Evolutionary conservation across 2,113 vertebrate species (phyloP).

Genomic region (Anarhynchus alexandrinus): DNA sequence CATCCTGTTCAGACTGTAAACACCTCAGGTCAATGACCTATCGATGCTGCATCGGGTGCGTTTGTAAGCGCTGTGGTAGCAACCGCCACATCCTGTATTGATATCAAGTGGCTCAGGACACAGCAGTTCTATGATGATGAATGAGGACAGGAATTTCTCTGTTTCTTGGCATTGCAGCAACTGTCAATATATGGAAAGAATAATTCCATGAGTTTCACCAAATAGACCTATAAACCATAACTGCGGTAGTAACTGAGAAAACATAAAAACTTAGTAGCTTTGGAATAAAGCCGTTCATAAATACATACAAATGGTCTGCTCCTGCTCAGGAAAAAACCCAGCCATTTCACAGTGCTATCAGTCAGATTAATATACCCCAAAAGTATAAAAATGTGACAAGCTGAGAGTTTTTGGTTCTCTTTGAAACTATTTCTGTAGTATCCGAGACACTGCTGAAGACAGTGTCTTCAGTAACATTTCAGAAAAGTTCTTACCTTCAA

Average conservation of each 20-base stretch:
- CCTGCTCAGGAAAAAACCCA: background rate
- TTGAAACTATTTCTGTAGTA: background rate
- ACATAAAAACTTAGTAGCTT: background rate
- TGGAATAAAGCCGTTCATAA: background rate
- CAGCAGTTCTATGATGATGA: background rate
- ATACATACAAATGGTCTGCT: background rate
- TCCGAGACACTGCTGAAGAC: background rate
- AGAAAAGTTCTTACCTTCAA: background rate
- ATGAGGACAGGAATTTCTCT: background rate
- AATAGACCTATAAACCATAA: background rate
- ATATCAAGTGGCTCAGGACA: background rate
- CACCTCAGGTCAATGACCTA: background rate
- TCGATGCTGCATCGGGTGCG: background rate
- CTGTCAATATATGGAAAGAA: background rate
- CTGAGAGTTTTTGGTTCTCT: background rate
- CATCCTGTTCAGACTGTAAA: background rate
- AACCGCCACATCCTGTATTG: background rate
- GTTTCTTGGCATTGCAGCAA: background rate
- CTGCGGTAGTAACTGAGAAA: background rate
- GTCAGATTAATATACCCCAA: background rate
- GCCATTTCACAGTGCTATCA: background rate
- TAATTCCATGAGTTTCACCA: background rate
- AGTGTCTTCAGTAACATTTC: background rate
- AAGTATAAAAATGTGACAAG: background rate
- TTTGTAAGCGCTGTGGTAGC: background rate